Evolutionary conservation across 2,888 invertebrate species (phyloP).

Genomic region (Drosophila neutralis): DNA sequence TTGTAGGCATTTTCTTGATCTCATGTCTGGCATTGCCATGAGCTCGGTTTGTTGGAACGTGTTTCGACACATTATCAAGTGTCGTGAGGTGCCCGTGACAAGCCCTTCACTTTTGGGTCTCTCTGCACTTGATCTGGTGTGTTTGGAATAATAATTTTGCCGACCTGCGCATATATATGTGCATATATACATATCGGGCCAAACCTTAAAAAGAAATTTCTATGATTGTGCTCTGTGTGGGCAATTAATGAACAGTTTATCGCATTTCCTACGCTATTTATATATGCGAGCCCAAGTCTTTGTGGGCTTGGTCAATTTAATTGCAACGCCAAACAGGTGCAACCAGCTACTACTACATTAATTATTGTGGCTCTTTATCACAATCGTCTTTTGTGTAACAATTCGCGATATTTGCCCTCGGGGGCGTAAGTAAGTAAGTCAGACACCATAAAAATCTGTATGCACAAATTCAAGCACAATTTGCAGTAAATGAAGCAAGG

Average conservation of each 20-base stretch:
- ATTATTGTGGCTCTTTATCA: constrained; percentile 11
- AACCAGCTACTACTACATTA: constrained; percentile 5
- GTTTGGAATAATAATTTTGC: constrained; percentile 70
- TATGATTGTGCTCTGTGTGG: constrained; percentile 33
- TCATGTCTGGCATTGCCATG: constrained; percentile 44
- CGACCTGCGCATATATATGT: constrained; percentile 6
- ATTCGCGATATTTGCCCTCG: constrained; percentile 47
- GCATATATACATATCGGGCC: constrained; percentile 31
- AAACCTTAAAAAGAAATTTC: constrained; percentile 61
- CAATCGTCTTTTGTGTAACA: constrained; percentile 14
- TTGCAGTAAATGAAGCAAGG: constrained; percentile 74
- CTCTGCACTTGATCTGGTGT: constrained; percentile 51
- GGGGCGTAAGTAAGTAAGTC: constrained; percentile 18
- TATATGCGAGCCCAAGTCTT: constrained; percentile 23
- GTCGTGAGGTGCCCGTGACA: constrained; percentile 52
- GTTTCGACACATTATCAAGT: constrained; percentile 47
- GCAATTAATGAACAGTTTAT: constrained; percentile 65
- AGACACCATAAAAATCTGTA: constrained; percentile 34
- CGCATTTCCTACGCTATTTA: constrained; percentile 32
- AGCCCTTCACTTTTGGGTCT: constrained; percentile 67
- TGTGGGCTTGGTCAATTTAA: constrained; percentile 65
- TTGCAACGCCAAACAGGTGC: constrained; percentile 62
- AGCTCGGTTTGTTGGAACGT: constrained; percentile 36
- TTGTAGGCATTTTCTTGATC: constrained; percentile 32
- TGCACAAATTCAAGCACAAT: constrained; percentile 65